Percentiles rank a stretch among this genome's conserved stretches.
Conservation (phyloP, 2,888 invertebrate genomes). For the Heliconius ethilla region DNA sequence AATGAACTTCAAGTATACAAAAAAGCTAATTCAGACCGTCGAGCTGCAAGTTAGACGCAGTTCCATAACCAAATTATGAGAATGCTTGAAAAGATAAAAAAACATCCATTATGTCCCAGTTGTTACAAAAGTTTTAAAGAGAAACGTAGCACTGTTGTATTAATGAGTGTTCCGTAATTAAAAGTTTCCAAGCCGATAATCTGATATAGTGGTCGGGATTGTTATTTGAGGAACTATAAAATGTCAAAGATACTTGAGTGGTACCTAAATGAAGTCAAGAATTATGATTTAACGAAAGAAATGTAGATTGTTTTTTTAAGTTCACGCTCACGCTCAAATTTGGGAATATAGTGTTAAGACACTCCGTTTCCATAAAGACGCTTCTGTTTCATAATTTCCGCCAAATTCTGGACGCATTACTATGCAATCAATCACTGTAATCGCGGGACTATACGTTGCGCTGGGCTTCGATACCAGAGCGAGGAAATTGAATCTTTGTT, state of each 20-base stretch:
- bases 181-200: constrained; percentile 32
- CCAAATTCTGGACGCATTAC: neutral
- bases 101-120: constrained; percentile 18
- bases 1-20: constrained; percentile 4
- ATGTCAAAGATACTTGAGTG: constrained; percentile 4
- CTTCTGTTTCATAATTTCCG: neutral
- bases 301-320: neutral
- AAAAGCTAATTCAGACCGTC: constrained; percentile 17
- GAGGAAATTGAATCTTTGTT: no score
- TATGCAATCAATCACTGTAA: no score
- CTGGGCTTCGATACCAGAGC: no score
- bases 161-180: constrained; percentile 29
- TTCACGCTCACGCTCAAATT: neutral
- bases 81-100: constrained; percentile 27
- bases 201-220: constrained; percentile 18
- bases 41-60: constrained; percentile 21
- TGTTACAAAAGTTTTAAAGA: constrained; percentile 19
- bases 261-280: neutral
- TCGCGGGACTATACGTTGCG: no score
- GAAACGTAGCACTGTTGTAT: constrained; percentile 10
- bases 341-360: neutral
- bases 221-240: constrained; percentile 15
- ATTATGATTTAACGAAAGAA: neutral
- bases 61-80: constrained; percentile 30
- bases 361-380: neutral